Conservation (phyloP, 2,113 vertebrate species). For the Stegostoma tigrinum region DNA sequence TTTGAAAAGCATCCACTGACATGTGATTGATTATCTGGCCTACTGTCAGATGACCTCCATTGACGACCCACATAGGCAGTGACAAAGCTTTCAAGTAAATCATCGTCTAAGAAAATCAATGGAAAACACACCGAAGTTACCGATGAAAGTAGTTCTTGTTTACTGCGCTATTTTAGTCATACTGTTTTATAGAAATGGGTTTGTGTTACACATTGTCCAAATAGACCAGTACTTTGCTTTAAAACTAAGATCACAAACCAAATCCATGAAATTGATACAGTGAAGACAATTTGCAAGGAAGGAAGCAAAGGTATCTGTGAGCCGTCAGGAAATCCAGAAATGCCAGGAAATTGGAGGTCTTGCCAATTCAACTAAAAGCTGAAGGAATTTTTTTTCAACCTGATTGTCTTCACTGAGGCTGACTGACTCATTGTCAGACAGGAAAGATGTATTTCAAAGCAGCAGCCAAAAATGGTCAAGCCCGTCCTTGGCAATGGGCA, state of each 20-base stretch:
- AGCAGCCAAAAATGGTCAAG: not conserved
- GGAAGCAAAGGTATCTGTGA: not conserved
- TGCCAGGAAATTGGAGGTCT: not conserved
- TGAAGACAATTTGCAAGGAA: not conserved
- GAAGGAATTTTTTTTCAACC: not conserved
- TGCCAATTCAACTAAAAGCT: not conserved
- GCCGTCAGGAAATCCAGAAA: not conserved
- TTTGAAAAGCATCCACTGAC: conserved; percentile 22
- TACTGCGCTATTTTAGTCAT: not conserved
- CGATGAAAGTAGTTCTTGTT: not conserved
- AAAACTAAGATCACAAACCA: not conserved
- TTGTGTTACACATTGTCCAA: not conserved
- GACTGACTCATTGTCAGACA: not conserved
- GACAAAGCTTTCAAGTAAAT: conserved; percentile 20
- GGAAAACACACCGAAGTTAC: not conserved
- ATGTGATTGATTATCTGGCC: conserved; percentile 32
- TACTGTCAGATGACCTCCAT: conserved; percentile 6
- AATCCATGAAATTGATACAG: not conserved
- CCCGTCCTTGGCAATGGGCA: not conserved
- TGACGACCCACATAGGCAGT: conserved; percentile 1
- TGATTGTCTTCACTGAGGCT: not conserved
- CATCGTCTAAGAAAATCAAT: conserved; percentile 6
- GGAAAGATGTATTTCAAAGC: not conserved
- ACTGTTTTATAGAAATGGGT: not conserved
- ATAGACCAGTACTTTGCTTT: not conserved